Evolutionary conservation across 2,113 vertebrate genomes (phyloP), one percentile per base, ranked within the genome.

Genomic region (Asarcornis scutulata): DNA sequence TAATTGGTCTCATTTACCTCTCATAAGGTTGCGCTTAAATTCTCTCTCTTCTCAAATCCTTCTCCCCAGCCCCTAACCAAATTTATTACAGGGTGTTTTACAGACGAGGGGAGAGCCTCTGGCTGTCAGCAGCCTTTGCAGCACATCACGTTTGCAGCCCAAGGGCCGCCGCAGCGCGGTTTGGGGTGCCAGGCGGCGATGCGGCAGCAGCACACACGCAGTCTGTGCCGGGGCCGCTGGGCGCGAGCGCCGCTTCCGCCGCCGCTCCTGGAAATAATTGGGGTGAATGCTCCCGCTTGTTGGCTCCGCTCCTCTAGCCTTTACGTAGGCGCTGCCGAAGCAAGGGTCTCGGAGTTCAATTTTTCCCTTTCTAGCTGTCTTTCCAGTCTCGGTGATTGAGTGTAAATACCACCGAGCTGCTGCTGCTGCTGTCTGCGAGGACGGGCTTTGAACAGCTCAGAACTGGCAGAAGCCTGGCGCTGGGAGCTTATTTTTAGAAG

Each of bases 1-100:
- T 97, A 97, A 97, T 97, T 97, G 96, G 84, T 90, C 94, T 97
- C 82, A 93, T 97, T 96, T 97, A 95, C 75, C 71, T 83, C 92
- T 94, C 89, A 80, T 92, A 97, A 95, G 94, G 82, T 88, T 83
- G 79, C 11, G 31, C 80, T 93, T 97, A 92, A 94, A 86, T 96
- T 94, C 79, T 88, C 5, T 11, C 64, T 92, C 66, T 91, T 95
- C 71, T 0, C 0, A 21, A 95, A 86, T 96, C 80, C 81, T 91
- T 94, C 95, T 92, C 86, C 76, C 71, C 38, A 52, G 36, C 75
- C 94, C 94, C 94, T 83, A 89, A 75, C 63, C 76, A 91, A 94
- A 94, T 95, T 96, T 96, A 94, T 93, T 94, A 73, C 68, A 88
- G 92, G 89, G 76, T 95, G 83, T 93, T 79, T 91, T 93, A 85